Percentiles rank a stretch among this genome's conserved stretches.
These are phyloP conservation scores for Chitala chitala DNA, from an alignment of 2,113 vertebrate species.

Conservation along the genomic window DNA sequence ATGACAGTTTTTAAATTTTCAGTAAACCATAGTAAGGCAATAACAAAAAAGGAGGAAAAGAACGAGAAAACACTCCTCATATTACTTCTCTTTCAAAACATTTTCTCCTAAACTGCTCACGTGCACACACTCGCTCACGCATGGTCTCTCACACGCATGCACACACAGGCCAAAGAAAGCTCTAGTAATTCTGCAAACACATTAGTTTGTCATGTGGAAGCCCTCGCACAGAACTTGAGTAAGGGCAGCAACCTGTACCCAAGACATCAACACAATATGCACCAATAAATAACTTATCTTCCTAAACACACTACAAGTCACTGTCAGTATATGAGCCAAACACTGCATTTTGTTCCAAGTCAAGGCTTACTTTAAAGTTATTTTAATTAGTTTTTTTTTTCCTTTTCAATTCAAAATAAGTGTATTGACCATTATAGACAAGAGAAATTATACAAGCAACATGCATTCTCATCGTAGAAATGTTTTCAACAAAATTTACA, in stretches of 20 bases:
- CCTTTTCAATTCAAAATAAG: slow-evolving; percentile 34
- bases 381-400: slow-evolving; percentile 29
- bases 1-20: neutral
- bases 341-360: neutral
- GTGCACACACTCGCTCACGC: neutral
- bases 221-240: neutral
- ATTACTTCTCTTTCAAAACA: neutral
- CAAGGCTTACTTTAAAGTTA: slow-evolving; percentile 30
- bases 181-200: neutral
- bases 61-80: neutral
- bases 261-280: neutral
- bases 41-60: neutral
- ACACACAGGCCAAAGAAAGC: neutral
- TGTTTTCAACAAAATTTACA: slow-evolving; percentile 57
- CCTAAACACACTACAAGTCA: neutral
- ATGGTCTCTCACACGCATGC: neutral
- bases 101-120: neutral
- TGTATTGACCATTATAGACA: slow-evolving; percentile 34
- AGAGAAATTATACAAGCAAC: slow-evolving; percentile 59
- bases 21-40: neutral
- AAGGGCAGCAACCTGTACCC: neutral
- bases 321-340: neutral
- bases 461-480: slow-evolving; percentile 60
- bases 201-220: neutral
- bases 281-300: slow-evolving; percentile 7